These are phyloP conservation scores for Campoletis sonorensis DNA, from an alignment of 1,140 invertebrate genomes.

Conservation along the genomic window DNA sequence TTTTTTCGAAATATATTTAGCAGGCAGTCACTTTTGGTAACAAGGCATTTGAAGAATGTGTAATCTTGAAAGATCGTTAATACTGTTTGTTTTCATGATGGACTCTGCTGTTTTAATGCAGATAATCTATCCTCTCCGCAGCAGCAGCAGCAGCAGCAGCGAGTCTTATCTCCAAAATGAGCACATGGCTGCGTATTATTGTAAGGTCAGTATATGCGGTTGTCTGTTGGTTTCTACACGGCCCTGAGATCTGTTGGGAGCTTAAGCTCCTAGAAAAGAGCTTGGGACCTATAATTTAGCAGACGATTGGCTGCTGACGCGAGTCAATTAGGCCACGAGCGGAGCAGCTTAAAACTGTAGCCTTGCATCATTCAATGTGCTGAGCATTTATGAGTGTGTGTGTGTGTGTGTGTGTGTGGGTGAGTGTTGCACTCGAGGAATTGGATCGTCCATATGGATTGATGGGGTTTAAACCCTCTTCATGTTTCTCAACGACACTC, in stretches of 20 bases:
- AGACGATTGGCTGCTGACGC: constrained; percentile 57
- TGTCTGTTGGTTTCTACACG: constrained; percentile 15
- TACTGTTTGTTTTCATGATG: constrained; percentile 41
- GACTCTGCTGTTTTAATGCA: constrained; percentile 37
- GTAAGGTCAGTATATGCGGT: no score
- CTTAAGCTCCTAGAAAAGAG: constrained; percentile 34
- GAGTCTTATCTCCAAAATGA: not conserved
- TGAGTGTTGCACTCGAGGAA: constrained; percentile 31
- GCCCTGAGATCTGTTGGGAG: not conserved
- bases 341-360: constrained; percentile 17
- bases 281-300: constrained; percentile 61
- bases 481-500: not conserved
- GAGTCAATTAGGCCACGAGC: constrained; percentile 58
- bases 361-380: no score
- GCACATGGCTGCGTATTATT: no score
- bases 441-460: not conserved
- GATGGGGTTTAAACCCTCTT: constrained; percentile 33
- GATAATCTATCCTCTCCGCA: constrained; percentile 15
- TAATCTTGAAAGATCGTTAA: constrained; percentile 1
- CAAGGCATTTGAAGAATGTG: not conserved
- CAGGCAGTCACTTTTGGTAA: not conserved
- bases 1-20: not conserved
- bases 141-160: no score
- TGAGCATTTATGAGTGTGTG: no score
- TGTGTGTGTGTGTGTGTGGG: no score